Conservation (phyloP, 2,113 vertebrate species). For the Prionailurus bengalensis region DNA sequence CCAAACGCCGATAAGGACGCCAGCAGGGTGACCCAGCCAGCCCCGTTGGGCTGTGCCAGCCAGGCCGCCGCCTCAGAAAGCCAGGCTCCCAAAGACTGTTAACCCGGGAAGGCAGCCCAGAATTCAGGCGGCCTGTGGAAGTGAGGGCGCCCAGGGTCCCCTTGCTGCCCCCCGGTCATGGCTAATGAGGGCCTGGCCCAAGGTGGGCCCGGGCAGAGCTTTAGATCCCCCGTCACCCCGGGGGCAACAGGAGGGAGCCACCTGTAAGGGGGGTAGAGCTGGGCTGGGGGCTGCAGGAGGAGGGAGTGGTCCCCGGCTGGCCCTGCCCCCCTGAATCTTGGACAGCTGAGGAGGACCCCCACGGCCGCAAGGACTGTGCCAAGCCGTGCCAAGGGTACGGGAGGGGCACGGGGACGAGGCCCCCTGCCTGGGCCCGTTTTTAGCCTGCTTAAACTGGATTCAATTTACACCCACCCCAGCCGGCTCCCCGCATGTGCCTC, state of each 20-base stretch:
- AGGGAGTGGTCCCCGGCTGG: fast-evolving
- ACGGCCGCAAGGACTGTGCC: neutral
- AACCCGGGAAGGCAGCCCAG: neutral
- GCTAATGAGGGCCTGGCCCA: fast-evolving
- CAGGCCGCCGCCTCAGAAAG: neutral
- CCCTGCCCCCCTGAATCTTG: neutral
- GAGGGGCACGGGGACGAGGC: neutral
- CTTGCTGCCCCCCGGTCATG: neutral
- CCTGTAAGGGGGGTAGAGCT: neutral
- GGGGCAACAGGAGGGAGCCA: fast-evolving
- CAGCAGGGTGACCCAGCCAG: neutral
- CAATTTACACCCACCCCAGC: fast-evolving
- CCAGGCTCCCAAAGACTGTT: fast-evolving
- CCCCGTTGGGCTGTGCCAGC: fast-evolving
- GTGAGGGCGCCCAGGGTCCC: fast-evolving
- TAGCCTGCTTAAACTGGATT: neutral
- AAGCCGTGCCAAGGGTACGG: neutral
- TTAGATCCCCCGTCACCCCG: too few relatives aligned
- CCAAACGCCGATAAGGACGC: fast-evolving
- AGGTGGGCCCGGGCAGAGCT: neutral
- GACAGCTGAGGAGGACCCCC: neutral
- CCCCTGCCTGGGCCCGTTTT: neutral
- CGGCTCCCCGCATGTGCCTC: too few relatives aligned
- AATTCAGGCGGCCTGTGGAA: fast-evolving
- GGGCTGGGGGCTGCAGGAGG: fast-evolving